phyloP scores from a whole-genome alignment of 2,888 invertebrate genomes.

The Hydriomena furcata region DNA sequence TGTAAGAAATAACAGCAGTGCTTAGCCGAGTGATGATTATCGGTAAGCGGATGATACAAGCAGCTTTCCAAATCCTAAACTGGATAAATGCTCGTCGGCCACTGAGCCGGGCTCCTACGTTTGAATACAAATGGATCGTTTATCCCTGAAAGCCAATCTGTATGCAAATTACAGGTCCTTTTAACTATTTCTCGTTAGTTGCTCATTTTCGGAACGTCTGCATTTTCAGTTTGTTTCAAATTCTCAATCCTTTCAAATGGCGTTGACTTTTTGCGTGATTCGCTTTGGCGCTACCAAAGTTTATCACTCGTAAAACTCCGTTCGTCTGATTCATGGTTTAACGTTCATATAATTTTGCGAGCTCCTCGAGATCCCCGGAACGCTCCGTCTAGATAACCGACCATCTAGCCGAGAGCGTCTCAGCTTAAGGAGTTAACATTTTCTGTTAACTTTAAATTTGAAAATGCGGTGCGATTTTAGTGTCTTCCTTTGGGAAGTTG shows the following conservation, averaged over 20 bases:
- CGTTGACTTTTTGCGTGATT: conserved; percentile 34
- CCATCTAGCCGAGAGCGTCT: conserved; percentile 3
- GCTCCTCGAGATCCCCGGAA: conserved; percentile 11
- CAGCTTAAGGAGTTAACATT: conserved; percentile 29
- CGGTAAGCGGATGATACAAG: conserved; percentile 60
- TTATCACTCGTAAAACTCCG: conserved; percentile 18
- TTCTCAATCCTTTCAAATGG: conserved; percentile 43
- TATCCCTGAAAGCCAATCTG: conserved; percentile 82
- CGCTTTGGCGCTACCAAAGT: conserved; percentile 17
- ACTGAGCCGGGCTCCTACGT: conserved; percentile 73
- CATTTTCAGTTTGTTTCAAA: conserved; percentile 62
- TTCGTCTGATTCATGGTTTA: conserved; percentile 24
- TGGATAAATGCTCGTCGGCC: conserved; percentile 75
- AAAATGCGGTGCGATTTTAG: conserved; percentile 48
- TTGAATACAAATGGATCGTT: conserved; percentile 83
- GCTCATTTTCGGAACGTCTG: conserved; percentile 80
- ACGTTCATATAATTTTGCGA: conserved; percentile 4
- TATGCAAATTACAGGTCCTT: conserved; percentile 80
- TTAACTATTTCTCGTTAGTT: conserved; percentile 83
- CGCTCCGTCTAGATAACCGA: conserved; percentile 14
- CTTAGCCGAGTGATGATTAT: conserved; percentile 39
- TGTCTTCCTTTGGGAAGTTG: conserved; percentile 49
- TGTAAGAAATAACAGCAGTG: conserved; percentile 15
- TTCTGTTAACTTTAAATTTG: conserved; percentile 43
- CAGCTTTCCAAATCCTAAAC: conserved; percentile 71